phyloP scores from a whole-genome alignment of 2,797 vertebrate genomes.

The Meriones psammophilus region DNA sequence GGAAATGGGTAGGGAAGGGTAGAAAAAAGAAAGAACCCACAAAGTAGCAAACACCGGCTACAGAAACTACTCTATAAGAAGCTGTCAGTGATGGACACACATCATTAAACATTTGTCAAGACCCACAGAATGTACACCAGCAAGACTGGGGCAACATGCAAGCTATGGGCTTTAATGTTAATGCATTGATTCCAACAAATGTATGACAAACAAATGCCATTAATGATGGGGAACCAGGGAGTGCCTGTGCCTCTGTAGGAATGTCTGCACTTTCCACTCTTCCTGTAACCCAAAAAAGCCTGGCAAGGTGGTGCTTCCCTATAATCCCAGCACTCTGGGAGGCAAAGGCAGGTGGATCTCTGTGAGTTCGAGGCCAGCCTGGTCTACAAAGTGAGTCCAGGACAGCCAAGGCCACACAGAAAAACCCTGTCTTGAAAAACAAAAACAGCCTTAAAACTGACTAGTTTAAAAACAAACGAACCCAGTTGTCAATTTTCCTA shows the following conservation, averaged over 20 bases:
- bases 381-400: too few relatives aligned
- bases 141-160: not conserved
- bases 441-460: not conserved
- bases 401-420: too few relatives aligned
- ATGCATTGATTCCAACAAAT: not conserved
- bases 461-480: not conserved
- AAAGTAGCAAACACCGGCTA: too few relatives aligned
- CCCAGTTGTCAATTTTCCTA: not conserved
- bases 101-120: not conserved
- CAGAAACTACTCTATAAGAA: not conserved
- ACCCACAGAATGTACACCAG: not conserved
- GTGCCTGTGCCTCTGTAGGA: not conserved
- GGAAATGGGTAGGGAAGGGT: too few relatives aligned
- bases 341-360: too few relatives aligned
- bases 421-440: too few relatives aligned
- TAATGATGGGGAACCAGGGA: too few relatives aligned
- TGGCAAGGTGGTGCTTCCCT: too few relatives aligned
- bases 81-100: not conserved
- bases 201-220: not conserved
- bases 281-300: not conserved
- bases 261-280: not conserved
- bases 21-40: too few relatives aligned
- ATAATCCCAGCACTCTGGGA: too few relatives aligned
- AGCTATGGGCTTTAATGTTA: not conserved
- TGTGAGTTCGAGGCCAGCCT: too few relatives aligned